Evolutionary conservation across 64 coral and sea anemone species (phyloP).

Genomic region (Montipora efflorescens): DNA sequence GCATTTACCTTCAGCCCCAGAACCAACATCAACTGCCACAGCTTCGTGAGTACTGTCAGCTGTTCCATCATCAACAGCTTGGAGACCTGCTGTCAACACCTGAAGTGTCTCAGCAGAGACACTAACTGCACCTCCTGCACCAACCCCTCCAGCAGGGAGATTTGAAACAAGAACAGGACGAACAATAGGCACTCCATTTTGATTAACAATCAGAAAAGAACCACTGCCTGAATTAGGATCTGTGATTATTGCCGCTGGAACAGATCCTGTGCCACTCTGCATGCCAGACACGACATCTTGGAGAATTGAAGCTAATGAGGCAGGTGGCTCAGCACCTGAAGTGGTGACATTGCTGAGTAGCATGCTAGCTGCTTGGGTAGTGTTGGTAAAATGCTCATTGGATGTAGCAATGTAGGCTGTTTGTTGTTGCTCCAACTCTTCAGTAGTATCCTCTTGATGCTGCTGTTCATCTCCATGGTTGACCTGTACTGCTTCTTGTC

Average conservation of each 20-base stretch:
- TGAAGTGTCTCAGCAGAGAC: conserved; percentile 78
- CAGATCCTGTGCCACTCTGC: conserved; percentile 83
- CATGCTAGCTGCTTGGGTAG: conserved; percentile 55
- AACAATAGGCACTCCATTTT: conserved; percentile 94
- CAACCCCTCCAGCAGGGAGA: conserved; percentile 69
- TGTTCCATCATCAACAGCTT: conserved; percentile 64
- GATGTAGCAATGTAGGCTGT: conserved; percentile 46
- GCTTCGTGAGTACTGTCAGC: conserved; percentile 48
- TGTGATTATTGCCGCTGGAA: conserved; percentile 93
- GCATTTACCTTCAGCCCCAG: not conserved
- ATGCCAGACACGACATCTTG: conserved; percentile 96
- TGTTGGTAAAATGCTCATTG: conserved; percentile 69
- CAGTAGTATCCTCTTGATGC: conserved; percentile 64
- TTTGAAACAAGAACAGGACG: conserved; percentile 95
- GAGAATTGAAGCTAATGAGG: conserved; percentile 82
- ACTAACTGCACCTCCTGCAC: conserved; percentile 50
- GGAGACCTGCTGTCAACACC: conserved; percentile 69
- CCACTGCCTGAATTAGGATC: conserved; percentile 93
- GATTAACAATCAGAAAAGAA: conserved; percentile 93
- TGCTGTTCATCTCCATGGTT: conserved; percentile 69
- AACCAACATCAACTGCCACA: conserved; percentile 67
- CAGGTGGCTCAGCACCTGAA: conserved; percentile 64
- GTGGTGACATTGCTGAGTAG: conserved; percentile 81
- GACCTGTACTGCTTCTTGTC: conserved; percentile 72
- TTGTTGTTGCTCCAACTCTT: conserved; percentile 65